Evolutionary conservation across 2,113 vertebrate genomes (phyloP).

Genomic region (Athene noctua): DNA sequence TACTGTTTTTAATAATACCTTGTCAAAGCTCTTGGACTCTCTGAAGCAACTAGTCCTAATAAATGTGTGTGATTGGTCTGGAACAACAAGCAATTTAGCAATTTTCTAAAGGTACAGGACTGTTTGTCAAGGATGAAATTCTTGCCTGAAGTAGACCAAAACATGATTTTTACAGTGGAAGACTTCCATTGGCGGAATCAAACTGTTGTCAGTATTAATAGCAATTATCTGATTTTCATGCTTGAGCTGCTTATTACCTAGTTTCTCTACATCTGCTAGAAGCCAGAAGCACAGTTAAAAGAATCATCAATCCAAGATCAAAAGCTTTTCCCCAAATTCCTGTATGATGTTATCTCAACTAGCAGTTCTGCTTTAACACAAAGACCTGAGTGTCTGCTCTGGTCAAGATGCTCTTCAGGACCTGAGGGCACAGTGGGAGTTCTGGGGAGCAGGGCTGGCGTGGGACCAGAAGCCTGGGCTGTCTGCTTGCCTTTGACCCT

Average conservation of each 20-base stretch:
- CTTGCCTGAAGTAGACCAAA: background rate
- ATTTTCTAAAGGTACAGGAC: background rate
- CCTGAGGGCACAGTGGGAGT: background rate
- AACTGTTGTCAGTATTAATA: background rate
- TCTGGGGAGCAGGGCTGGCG: background rate
- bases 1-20: background rate
- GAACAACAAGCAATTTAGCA: conserved; percentile 42
- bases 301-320: background rate
- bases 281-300: background rate
- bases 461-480: background rate
- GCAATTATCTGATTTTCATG: background rate
- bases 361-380: background rate
- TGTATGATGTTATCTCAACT: background rate
- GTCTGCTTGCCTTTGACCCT: background rate
- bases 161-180: background rate
- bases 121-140: conserved; percentile 35
- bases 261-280: background rate
- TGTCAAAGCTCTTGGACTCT: background rate
- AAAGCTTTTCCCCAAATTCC: background rate
- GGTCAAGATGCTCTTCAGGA: background rate
- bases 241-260: background rate
- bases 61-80: background rate
- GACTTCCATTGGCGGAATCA: background rate
- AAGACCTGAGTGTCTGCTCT: background rate
- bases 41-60: background rate